Evolutionary conservation across 2,888 invertebrate genomes (phyloP), one percentile per base, ranked within the genome.

Genomic region (Vanessa cardui): DNA sequence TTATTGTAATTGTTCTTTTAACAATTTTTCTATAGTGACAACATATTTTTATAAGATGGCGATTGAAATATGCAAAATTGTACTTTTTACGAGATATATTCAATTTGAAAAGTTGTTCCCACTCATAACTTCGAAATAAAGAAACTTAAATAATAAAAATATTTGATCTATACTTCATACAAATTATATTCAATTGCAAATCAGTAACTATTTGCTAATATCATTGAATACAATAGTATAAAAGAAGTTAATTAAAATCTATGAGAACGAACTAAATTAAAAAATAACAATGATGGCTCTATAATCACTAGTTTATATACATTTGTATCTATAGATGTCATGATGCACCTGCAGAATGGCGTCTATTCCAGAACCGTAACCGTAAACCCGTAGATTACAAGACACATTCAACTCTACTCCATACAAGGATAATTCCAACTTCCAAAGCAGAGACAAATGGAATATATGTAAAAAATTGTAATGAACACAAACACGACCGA

Each of bases 331-430:
- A 26, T 39, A 39, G 2, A 39, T 39, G 26, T 52, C 26, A 52
- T 52, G 26, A 52, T 52, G 52, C 52, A 52, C 52, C 52, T 52
- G 52, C 52, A 52, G 12, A 52, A 52, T 52, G 52, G 15, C 26
- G 26, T 31, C 52, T 54, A 31, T 31, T 54, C 52, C 52, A 54
- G 52, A 54, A 31, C 16, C n/a, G 21, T 50, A 50, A 26, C 26
- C n/a, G 31, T 45, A 64, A 68, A 47, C 8, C 44, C 56, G 60
- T 60, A 58, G 12, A 62, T 69, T 69, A 62, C 64, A 64, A 58
- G 64, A 69, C 47, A 64, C 62, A 54, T 60, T 64, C 62, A 66
- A 59, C 58, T 47, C 61, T 26, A 50, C 20, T 56, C 66, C 64
- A 45, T 63, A 58, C 26, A 63, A 58, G 67, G 60, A 33, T 54